These are phyloP conservation scores for Pogonus chalceus DNA, from an alignment of 1,140 invertebrate genomes.

Conservation along the genomic window DNA sequence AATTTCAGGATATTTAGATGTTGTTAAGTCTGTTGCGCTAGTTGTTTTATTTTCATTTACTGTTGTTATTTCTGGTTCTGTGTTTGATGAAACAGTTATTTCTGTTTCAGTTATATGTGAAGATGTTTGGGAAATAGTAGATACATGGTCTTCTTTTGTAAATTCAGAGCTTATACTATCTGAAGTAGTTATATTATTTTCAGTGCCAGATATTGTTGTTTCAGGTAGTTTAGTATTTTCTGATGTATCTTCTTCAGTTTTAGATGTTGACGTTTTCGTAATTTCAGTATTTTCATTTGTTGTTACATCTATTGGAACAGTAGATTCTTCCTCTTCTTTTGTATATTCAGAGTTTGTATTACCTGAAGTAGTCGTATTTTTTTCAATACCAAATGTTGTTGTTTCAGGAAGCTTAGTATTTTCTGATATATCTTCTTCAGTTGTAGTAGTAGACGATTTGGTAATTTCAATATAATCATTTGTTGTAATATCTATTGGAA, in stretches of 20 bases:
- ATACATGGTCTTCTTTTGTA: background rate
- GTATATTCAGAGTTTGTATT: too few relatives aligned
- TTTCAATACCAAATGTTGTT: background rate
- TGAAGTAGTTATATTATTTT: background rate
- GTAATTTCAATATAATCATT: too few relatives aligned
- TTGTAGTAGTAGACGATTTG: too few relatives aligned
- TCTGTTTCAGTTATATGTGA: background rate
- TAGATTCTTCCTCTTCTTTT: too few relatives aligned
- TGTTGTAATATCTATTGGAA: too few relatives aligned
- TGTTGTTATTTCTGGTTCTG: background rate
- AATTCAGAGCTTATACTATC: background rate
- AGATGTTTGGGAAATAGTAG: background rate
- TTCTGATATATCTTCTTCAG: background rate
- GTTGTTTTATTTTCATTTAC: background rate
- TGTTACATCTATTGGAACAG: too few relatives aligned
- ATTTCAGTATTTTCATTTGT: too few relatives aligned
- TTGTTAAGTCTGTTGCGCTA: background rate
- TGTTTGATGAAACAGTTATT: background rate
- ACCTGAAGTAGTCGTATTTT: background rate
- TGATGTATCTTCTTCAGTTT: too few relatives aligned
- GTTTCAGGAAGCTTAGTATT: background rate
- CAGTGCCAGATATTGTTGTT: background rate
- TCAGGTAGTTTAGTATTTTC: background rate
- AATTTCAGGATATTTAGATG: background rate
- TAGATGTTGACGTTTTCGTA: too few relatives aligned